Conservation (phyloP, 2,113 vertebrate genomes). For the Aldabrachelys gigantea region DNA sequence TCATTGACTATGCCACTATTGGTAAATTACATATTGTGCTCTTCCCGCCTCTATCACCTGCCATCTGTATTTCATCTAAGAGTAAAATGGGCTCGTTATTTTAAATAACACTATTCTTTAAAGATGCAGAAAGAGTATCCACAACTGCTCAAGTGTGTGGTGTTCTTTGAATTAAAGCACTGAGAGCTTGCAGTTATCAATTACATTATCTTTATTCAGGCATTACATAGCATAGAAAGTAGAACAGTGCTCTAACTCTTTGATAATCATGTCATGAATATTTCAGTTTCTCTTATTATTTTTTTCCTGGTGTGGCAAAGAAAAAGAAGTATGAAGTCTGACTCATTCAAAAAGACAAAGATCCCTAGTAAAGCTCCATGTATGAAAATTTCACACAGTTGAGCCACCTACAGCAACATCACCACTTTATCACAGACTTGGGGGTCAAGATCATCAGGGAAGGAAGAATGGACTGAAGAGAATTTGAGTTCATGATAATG, state of each 20-base stretch:
- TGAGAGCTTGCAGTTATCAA: background rate
- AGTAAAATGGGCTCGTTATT: background rate
- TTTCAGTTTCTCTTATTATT: background rate
- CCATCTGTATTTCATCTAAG: background rate
- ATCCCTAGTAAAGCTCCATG: background rate
- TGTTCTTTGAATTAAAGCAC: fast-evolving
- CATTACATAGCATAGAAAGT: background rate
- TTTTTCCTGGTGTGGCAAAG: background rate
- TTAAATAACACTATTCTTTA: background rate
- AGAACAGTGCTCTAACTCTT: conserved; percentile 1
- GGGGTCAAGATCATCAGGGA: background rate
- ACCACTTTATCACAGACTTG: conserved; percentile 11
- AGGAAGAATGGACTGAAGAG: conserved; percentile 11
- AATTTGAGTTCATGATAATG: conserved; percentile 13
- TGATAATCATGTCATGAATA: conserved; percentile 30
- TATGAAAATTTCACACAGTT: conserved; percentile 21
- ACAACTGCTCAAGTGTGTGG: fast-evolving
- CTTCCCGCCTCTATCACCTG: background rate
- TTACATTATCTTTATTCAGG: background rate
- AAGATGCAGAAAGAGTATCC: background rate
- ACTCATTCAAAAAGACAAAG: background rate
- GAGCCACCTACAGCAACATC: background rate
- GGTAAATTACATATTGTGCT: background rate
- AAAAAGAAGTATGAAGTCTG: background rate
- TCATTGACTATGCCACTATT: background rate